A percentile compares a stretch with the other conserved stretches of the same genome.
phyloP scores from a whole-genome alignment of 2,797 vertebrate genomes.

The Allobates femoralis region DNA sequence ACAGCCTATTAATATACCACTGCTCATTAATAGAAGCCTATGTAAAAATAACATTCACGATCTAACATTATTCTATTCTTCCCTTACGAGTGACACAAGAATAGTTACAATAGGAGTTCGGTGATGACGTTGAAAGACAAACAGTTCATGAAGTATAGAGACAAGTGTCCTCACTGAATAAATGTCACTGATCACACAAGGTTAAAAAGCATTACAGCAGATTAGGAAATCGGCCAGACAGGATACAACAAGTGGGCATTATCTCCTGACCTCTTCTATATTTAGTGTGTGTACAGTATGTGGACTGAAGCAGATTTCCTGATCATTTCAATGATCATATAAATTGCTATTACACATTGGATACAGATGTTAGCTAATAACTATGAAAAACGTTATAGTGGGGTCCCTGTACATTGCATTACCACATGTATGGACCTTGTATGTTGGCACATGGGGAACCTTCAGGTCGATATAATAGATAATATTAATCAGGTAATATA shows the following conservation, averaged over 20 bases:
- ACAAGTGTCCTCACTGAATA: slow-evolving; percentile 22
- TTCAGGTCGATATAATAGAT: neutral
- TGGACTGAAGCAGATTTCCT: neutral
- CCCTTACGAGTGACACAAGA: neutral
- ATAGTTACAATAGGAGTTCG: neutral
- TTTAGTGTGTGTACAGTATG: neutral
- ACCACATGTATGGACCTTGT: neutral
- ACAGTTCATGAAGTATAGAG: neutral
- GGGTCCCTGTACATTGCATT: neutral
- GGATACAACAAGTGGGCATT: slow-evolving; percentile 38
- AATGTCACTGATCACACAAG: slow-evolving; percentile 46
- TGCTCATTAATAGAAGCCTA: too few species aligned
- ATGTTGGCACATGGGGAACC: neutral
- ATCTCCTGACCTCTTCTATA: slow-evolving; percentile 27
- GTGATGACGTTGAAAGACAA: neutral
- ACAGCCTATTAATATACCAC: neutral
- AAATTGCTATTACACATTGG: too few species aligned
- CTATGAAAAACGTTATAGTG: too few species aligned
- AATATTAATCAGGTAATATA: too few species aligned
- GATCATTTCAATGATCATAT: too few species aligned
- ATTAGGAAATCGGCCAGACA: slow-evolving; percentile 27
- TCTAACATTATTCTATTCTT: neutral
- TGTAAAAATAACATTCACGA: neutral
- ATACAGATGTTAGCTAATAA: neutral
- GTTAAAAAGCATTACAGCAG: slow-evolving; percentile 49